phyloP scores from a whole-genome alignment of 2,797 vertebrate species.

The Lithobates sylvaticus region DNA sequence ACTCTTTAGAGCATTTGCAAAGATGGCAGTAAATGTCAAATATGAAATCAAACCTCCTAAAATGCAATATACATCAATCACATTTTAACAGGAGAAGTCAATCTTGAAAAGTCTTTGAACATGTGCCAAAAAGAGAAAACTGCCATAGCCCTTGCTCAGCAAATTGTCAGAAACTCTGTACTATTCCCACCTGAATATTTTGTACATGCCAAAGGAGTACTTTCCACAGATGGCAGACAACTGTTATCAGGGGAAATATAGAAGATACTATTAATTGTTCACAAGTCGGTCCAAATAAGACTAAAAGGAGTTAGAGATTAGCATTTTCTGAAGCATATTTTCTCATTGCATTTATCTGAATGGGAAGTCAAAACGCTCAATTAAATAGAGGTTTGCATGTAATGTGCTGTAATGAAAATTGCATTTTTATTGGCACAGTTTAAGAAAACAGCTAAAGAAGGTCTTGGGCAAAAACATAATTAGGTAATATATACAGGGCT shows the following conservation, averaged over 20 bases:
- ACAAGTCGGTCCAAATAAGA: not conserved
- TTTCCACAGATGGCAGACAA: slow-evolving; percentile 1
- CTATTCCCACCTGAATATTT: slow-evolving; percentile 36
- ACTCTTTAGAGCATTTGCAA: slow-evolving; percentile 49
- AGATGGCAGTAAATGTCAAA: slow-evolving; percentile 58
- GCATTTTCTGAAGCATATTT: not conserved
- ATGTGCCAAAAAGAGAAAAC: slow-evolving; percentile 40
- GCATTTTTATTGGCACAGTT: no score
- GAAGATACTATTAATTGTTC: slow-evolving; percentile 17
- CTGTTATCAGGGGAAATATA: slow-evolving; percentile 15
- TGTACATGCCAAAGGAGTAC: slow-evolving; percentile 30
- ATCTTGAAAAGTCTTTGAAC: slow-evolving; percentile 47
- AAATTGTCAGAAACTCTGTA: slow-evolving; percentile 30
- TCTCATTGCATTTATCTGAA: not conserved
- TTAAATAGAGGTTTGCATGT: no score
- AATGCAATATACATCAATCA: slow-evolving; percentile 60
- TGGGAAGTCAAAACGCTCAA: no score
- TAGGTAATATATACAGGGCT: no score
- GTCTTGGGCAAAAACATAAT: no score
- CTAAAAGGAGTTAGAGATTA: not conserved
- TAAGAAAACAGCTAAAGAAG: no score
- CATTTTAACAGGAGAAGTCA: slow-evolving; percentile 47
- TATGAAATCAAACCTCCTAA: slow-evolving; percentile 55
- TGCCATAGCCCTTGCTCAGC: slow-evolving; percentile 40
- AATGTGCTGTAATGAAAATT: no score